Percentiles rank a stretch among this genome's conserved stretches.
These are phyloP conservation scores for Crioceris asparagi DNA, from an alignment of 2,888 invertebrate species.

Conservation along the genomic window DNA sequence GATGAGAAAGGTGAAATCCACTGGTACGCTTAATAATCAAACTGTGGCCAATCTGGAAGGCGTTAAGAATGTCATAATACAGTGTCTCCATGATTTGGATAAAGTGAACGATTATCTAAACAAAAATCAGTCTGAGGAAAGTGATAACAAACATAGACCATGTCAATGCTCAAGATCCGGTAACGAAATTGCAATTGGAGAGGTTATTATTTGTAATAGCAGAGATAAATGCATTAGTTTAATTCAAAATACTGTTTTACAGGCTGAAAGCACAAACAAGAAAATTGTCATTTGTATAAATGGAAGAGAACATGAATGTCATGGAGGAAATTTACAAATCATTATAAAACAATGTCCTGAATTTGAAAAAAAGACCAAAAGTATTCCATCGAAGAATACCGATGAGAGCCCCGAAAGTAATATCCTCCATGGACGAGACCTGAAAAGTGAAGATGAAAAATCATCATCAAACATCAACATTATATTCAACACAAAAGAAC, in stretches of 20 bases:
- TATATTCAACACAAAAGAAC: constrained; percentile 13
- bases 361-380: constrained; percentile 9
- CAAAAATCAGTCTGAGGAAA: constrained; percentile 7
- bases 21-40: too few species aligned
- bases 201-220: too few species aligned
- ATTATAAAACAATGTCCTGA: constrained; percentile 24
- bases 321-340: constrained; percentile 22
- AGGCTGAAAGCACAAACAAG: constrained; percentile 17
- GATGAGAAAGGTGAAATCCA: constrained; percentile 4
- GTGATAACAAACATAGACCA: constrained; percentile 1
- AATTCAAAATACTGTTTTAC: background rate
- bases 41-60: too few species aligned
- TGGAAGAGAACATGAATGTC: constrained; percentile 19
- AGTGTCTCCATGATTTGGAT: constrained; percentile 19
- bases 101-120: constrained; percentile 18
- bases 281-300: constrained; percentile 24
- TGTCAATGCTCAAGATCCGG: background rate
- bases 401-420: constrained; percentile 2
- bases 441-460: background rate
- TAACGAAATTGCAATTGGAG: background rate
- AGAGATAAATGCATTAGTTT: too few species aligned
- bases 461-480: constrained; percentile 11
- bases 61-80: constrained; percentile 20
- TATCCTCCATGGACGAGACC: constrained; percentile 5
- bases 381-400: background rate